Evolutionary conservation across 2,113 vertebrate genomes (phyloP).

Genomic region (Syngnathus scovelli): DNA sequence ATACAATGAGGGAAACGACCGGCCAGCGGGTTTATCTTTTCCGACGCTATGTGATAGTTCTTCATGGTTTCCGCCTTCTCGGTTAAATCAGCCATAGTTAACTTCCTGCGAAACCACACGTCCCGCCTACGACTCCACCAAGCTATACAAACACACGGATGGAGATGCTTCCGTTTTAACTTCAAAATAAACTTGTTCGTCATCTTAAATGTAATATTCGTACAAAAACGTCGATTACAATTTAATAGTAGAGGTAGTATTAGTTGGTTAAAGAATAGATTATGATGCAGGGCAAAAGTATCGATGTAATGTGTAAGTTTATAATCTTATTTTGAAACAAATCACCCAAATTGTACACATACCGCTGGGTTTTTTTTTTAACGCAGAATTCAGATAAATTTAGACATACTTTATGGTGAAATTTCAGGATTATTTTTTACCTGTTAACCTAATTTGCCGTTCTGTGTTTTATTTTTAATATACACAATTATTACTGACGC

Average conservation of each 20-base stretch:
- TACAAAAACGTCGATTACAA: neutral
- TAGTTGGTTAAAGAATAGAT: neutral
- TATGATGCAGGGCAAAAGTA: neutral
- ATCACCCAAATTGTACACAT: neutral
- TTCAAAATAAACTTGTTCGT: slow-evolving; percentile 25
- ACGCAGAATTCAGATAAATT: too few relatives aligned
- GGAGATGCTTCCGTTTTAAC: neutral
- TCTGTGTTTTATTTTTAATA: too few relatives aligned
- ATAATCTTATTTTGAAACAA: neutral
- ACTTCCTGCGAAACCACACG: slow-evolving; percentile 32
- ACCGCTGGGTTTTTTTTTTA: too few relatives aligned
- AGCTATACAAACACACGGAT: neutral
- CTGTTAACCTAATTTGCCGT: too few relatives aligned
- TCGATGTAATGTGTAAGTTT: neutral
- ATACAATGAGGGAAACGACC: slow-evolving; percentile 87
- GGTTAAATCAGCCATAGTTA: slow-evolving; percentile 88
- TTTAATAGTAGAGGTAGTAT: neutral
- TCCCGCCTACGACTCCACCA: slow-evolving; percentile 31
- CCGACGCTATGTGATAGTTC: slow-evolving; percentile 70
- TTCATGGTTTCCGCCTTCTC: slow-evolving; percentile 78
- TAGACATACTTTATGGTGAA: too few relatives aligned
- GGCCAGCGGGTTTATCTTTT: slow-evolving; percentile 73
- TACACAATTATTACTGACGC: too few relatives aligned
- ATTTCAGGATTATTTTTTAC: too few relatives aligned
- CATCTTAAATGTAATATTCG: neutral